Conservation (phyloP, 2,888 invertebrate genomes). For the Saturnia pavonia region DNA sequence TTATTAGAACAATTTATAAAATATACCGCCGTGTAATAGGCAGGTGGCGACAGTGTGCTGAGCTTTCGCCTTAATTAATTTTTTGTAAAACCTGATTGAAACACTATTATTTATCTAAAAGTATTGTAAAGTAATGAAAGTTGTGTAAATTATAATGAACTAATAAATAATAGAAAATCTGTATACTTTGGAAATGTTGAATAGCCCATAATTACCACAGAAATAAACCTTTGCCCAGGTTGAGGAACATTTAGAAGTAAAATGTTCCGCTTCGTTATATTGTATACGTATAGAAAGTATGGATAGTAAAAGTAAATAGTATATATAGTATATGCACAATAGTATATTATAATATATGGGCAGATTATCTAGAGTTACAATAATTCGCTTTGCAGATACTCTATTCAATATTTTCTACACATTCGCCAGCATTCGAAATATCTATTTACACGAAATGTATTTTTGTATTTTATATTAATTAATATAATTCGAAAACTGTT, state of each 20-base stretch:
- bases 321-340: no score
- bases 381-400: background rate
- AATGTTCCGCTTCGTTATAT: no score
- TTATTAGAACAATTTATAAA: background rate
- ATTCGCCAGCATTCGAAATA: conserved; percentile 13
- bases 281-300: no score
- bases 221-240: background rate
- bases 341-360: no score
- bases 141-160: no score
- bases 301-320: no score
- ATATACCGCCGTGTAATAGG: background rate
- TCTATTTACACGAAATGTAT: background rate
- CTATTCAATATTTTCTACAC: background rate
- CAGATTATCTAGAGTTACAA: background rate
- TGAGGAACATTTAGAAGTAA: no score
- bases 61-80: no score
- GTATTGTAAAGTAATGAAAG: no score
- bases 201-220: background rate
- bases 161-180: background rate
- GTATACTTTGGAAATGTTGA: background rate
- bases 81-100: background rate
- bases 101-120: background rate
- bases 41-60: background rate
- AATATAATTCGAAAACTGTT: background rate
- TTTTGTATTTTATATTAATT: background rate